A percentile compares a stretch with the other conserved stretches of the same genome.
Conservation (phyloP, 1,140 invertebrate genomes). For the Polypedilum vanderplanki region DNA sequence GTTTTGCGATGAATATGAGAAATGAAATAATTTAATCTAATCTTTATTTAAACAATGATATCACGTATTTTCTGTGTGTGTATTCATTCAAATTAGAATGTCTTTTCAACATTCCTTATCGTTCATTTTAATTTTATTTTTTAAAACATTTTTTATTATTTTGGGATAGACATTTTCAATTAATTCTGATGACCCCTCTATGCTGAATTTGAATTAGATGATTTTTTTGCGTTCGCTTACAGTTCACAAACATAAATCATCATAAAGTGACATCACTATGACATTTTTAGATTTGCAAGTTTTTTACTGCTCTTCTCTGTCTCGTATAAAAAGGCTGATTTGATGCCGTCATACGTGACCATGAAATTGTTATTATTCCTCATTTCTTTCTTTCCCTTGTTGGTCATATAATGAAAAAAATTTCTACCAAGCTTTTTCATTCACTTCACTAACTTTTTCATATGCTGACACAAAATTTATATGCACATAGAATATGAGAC, state of each 20-base stretch:
- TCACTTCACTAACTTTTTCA: background rate
- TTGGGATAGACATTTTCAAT: constrained; percentile 13
- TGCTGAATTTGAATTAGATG: background rate
- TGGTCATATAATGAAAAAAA: background rate
- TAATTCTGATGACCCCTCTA: constrained; percentile 9
- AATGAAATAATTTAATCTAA: background rate
- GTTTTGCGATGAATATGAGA: too few species aligned
- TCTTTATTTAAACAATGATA: background rate
- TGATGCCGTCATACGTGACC: constrained; percentile 10
- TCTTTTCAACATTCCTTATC: background rate
- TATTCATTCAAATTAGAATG: background rate
- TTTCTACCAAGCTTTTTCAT: background rate
- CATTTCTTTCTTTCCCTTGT: background rate
- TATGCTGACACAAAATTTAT: background rate
- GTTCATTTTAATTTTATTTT: background rate
- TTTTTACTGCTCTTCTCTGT: background rate
- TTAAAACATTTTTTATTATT: background rate
- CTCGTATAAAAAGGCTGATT: background rate
- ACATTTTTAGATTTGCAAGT: constrained; percentile 11
- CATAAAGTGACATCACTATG: background rate
- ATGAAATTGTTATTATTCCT: background rate
- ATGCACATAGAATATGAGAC: background rate
- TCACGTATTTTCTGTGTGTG: background rate
- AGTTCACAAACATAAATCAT: constrained; percentile 1
- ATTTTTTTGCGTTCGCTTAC: background rate